These are phyloP conservation scores for Antedon bifida DNA, from an alignment of 35 echinoderm and acorn worm genomes.

Conservation along the genomic window DNA sequence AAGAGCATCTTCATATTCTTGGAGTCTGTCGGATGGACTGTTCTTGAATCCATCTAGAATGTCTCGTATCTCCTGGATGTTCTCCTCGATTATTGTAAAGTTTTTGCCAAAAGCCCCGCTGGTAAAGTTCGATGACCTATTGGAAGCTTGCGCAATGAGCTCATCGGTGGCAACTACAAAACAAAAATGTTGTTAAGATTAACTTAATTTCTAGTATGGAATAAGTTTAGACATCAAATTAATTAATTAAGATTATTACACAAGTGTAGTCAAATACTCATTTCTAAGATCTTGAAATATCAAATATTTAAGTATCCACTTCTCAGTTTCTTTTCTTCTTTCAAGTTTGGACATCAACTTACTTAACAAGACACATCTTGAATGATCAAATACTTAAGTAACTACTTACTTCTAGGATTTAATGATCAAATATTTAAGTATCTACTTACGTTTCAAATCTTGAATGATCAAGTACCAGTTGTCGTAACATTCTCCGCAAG, in stretches of 20 bases:
- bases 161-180: conserved; percentile 51
- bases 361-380: no score
- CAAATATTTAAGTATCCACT: no score
- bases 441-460: conserved; percentile 36
- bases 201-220: background rate
- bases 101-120: conserved; percentile 56
- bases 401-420: no score
- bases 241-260: no score
- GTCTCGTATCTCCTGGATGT: conserved; percentile 13
- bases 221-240: background rate
- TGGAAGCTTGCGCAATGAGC: conserved; percentile 24
- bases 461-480: conserved; percentile 77
- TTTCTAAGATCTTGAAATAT: no score
- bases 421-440: no score
- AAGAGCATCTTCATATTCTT: background rate
- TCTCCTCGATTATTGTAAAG: conserved; percentile 32
- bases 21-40: background rate
- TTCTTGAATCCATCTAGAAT: conserved; percentile 32
- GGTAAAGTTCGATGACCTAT: conserved; percentile 35
- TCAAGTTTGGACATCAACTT: no score
- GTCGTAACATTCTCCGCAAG: conserved; percentile 94
- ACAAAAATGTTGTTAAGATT: background rate
- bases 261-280: no score
- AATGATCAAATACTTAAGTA: no score
- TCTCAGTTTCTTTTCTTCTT: no score